Percentiles rank a stretch among this genome's conserved stretches.
Evolutionary conservation across 2,797 vertebrate species (phyloP).

Genomic region (Poeciliopsis presidionis): DNA sequence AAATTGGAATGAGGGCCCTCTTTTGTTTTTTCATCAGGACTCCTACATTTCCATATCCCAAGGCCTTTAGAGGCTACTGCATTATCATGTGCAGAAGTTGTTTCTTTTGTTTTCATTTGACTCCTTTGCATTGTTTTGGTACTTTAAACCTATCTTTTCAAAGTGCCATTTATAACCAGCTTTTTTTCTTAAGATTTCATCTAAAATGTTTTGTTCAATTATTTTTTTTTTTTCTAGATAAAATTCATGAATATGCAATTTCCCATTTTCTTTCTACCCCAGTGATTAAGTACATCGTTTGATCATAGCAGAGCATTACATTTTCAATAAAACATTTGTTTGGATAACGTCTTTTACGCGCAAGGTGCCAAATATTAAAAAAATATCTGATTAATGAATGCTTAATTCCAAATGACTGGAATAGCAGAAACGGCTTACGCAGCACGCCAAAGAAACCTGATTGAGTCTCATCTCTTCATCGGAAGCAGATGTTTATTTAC

Average conservation of each 20-base stretch:
- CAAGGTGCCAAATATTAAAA: conserved; percentile 22
- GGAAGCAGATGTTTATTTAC: conserved; percentile 52
- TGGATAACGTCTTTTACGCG: conserved; percentile 23
- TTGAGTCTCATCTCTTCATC: conserved; percentile 37
- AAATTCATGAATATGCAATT: conserved; percentile 53
- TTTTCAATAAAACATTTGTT: conserved; percentile 45
- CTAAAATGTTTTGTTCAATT: conserved; percentile 21
- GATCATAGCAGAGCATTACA: conserved; percentile 37
- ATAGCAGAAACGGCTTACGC: conserved; percentile 19
- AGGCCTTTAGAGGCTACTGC: conserved; percentile 30
- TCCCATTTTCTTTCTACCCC: conserved; percentile 37
- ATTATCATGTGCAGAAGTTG: conserved; percentile 27
- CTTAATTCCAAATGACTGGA: conserved; percentile 33
- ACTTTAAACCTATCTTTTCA: conserved; percentile 9
- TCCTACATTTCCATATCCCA: conserved; percentile 45
- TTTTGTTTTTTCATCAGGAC: conserved; percentile 67
- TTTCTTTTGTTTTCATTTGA: conserved; percentile 20
- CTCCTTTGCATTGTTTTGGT: not conserved
- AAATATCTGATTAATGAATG: conserved; percentile 29
- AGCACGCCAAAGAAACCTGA: conserved; percentile 39
- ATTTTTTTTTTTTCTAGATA: conserved; percentile 39
- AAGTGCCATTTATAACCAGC: conserved; percentile 20
- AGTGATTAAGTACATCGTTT: conserved; percentile 23
- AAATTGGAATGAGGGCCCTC: conserved; percentile 63
- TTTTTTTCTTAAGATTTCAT: conserved; percentile 23